Base-by-base conservation (phyloP, 1,140 invertebrate species). In the Lasioglossum albipes region DNA sequence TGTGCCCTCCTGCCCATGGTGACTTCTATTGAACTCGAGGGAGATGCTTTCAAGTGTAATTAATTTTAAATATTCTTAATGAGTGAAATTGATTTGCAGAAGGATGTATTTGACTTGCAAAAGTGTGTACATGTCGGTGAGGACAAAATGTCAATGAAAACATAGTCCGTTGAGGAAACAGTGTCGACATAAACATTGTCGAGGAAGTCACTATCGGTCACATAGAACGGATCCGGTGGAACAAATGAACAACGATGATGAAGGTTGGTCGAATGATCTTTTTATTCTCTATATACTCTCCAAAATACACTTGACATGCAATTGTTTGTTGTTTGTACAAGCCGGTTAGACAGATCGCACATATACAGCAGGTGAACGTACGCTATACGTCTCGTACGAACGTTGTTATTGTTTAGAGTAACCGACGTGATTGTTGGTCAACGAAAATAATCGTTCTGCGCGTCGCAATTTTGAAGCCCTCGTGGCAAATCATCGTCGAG, bases 271-370 rank as follows among this genome's bases (percentile, higher is more conserved):
- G 65, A 68, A 18, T 81, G 72, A 31, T 69, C 57, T 61, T 85
- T 36, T 85, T 85, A 82, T 78, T 64, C 82, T 61, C 81, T 77
- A 81, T 64, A 65, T 65, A 59, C 41, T 78, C 64, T 54, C 61
- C 42, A 62, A 78, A 85, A 85, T 82, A 85, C 54, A 85, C 31
- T 79, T 82, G 71, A 84, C 84, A 82, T 80, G 72, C 27, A 68
- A 85, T 61, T 81, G 36, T 82, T 68, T 82, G 74, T 78, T 75
- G 31, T 85, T 82, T 82, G 84, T 85, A 85, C 83, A 78, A 52
- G 61, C 57, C 62, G 66, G 69, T 78, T 61, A 76, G 59, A 82
- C 70, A 75, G 31, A 74, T 84, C 77, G 84, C 64, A 82, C 57
- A 82, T 82, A 82, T 74, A 85, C 62, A 71, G 42, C 70, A 75